These are phyloP conservation scores for Exaiptasia diaphana DNA, from an alignment of 64 coral and sea anemone species.

Conservation along the genomic window DNA sequence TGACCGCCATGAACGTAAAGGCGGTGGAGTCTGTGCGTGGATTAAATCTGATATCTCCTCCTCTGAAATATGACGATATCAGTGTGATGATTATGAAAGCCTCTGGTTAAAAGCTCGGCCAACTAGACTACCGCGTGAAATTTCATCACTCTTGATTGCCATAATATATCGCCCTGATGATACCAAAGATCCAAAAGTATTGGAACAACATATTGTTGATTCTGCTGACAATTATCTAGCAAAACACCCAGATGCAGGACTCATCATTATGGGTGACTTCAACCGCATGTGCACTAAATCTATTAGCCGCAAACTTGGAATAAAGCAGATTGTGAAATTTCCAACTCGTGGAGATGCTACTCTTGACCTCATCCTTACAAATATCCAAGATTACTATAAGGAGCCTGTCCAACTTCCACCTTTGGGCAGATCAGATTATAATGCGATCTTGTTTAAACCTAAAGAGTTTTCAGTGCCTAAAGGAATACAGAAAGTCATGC, in stretches of 20 bases:
- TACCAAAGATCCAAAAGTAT: constrained; percentile 36
- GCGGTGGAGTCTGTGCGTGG: neutral
- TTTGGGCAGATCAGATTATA: constrained; percentile 47
- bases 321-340: constrained; percentile 50
- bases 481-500: constrained; percentile 17
- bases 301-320: constrained; percentile 33
- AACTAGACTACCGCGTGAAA: constrained; percentile 43
- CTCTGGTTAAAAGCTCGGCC: constrained; percentile 47
- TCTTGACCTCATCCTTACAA: constrained; percentile 41
- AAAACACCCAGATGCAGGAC: constrained; percentile 39
- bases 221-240: constrained; percentile 24
- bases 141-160: constrained; percentile 34
- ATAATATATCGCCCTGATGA: constrained; percentile 39
- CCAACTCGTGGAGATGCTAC: constrained; percentile 20
- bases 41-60: constrained; percentile 29
- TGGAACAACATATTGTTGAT: constrained; percentile 54
- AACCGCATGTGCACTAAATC: constrained; percentile 36
- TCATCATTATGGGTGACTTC: constrained; percentile 56
- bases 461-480: constrained; percentile 25
- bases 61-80: constrained; percentile 1
- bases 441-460: constrained; percentile 8
- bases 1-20: neutral
- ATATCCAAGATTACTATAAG: constrained; percentile 36
- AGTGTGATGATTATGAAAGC: constrained; percentile 54
- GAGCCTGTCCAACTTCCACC: constrained; percentile 37